Evolutionary conservation across 2,797 vertebrate genomes (phyloP), one percentile per base, ranked within the genome.

Genomic region (Platalea minor): DNA sequence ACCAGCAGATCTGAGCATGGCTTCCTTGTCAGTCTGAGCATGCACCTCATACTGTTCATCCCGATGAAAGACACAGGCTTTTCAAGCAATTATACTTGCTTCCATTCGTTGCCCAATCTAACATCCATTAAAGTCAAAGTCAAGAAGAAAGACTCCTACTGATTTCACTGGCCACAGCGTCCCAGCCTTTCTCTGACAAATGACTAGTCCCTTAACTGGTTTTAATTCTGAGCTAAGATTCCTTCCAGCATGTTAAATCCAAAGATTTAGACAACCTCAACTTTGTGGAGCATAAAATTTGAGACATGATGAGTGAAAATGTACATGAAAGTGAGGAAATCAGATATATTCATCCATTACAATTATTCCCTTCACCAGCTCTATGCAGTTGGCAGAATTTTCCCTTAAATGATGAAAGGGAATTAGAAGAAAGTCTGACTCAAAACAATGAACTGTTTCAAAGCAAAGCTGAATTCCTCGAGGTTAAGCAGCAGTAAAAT

Each of bases 391-490:
- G 69, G 48, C 70, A 79, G 68, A 94, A 74, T n/a, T 18, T 87
- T 89, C 87, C n/a, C 60, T 93, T 83, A 61, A 93, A 89, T 65
- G 46, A 90, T 73, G 50, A 95, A 94, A 95, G 50, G n/a, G 89
- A 96, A 85, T 88, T 48, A 92, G 60, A 96, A 95, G 45, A 85
- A 74, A 82, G 31, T 69, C 69, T 92, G 61, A 77, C 83, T 95
- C 76, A 89, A 92, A 95, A 93, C 82, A 96, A 23, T 50, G 10
- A 93, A 79, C 21, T 80, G n/a, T 95, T 95, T 95, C 81, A 96
- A 98, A 96, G 70, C 45, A 88, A 95, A 93, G 46, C 79, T 78
- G 48, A 90, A 96, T 94, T 95, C 87, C 72, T 95, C 0, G 8
- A 75, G 57, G 64, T 83, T 94, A 91, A 96, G 74, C 35, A 93